Percentiles rank a stretch among this genome's conserved stretches.
phyloP scores from a whole-genome alignment of 2,797 vertebrate species.

The Eleutherodactylus coqui region DNA sequence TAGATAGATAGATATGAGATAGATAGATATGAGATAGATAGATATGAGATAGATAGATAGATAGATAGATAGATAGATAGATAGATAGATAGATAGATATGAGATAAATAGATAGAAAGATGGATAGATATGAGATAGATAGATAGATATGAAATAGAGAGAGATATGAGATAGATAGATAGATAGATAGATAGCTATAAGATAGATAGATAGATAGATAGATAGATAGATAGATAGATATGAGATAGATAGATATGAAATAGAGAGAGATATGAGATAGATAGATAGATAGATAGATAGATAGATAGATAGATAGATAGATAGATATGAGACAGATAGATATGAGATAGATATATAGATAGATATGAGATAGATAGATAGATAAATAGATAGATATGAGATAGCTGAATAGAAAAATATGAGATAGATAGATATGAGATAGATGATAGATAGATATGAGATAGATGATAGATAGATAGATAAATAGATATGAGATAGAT shows the following conservation, averaged over 20 bases:
- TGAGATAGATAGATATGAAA: neutral
- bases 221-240: neutral
- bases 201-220: neutral
- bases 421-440: too few species aligned
- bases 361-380: neutral
- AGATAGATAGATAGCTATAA: slow-evolving; percentile 7
- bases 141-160: neutral
- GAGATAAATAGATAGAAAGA: neutral
- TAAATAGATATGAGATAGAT: slow-evolving; percentile 5
- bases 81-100: neutral
- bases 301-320: too few species aligned
- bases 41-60: neutral
- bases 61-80: slow-evolving; percentile 1
- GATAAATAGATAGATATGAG: neutral
- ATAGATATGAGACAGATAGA: too few species aligned
- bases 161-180: neutral
- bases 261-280: neutral
- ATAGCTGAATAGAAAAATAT: neutral
- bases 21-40: neutral
- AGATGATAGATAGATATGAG: neutral
- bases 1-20: neutral
- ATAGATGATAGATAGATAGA: slow-evolving; percentile 13
- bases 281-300: neutral
- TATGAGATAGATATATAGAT: neutral
- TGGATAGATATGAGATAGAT: neutral